A percentile compares a stretch with the other conserved stretches of the same genome.
Conservation (phyloP, 2,797 vertebrate genomes). For the Podarcis siculus region DNA sequence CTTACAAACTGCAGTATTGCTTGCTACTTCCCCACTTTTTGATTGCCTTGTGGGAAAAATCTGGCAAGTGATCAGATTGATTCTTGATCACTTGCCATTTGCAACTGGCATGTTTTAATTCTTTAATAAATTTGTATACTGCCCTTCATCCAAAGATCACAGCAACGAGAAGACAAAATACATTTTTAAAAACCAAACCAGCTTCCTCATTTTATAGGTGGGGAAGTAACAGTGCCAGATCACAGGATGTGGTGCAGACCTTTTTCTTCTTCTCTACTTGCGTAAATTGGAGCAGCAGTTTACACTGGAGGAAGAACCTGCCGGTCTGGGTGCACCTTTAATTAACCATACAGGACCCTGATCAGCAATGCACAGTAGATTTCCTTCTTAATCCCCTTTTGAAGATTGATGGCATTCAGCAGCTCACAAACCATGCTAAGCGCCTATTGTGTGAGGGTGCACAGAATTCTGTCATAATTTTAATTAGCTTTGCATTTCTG, state of each 20-base stretch:
- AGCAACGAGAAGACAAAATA: too few relatives aligned
- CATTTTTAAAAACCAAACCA: too few relatives aligned
- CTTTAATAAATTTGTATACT: too few relatives aligned
- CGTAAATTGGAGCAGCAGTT: neutral
- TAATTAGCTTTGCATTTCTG: constrained; percentile 68
- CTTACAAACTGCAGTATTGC: too few relatives aligned
- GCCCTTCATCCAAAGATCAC: too few relatives aligned
- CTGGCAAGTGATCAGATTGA: too few relatives aligned
- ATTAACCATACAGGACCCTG: constrained; percentile 48
- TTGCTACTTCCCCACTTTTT: too few relatives aligned
- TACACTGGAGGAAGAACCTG: neutral
- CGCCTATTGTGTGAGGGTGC: constrained; percentile 46
- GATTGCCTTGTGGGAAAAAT: too few relatives aligned
- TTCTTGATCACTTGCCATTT: too few relatives aligned
- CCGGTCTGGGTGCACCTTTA: constrained; percentile 37
- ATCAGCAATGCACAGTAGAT: constrained; percentile 36
- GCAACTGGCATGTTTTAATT: too few relatives aligned
- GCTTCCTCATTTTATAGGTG: neutral
- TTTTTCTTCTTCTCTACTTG: neutral
- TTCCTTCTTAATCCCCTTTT: constrained; percentile 38
- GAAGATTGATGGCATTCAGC: constrained; percentile 34
- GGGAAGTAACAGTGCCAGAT: neutral
- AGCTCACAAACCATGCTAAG: constrained; percentile 40
- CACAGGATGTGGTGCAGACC: neutral
- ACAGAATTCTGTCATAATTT: constrained; percentile 58